Evolutionary conservation across 2,888 invertebrate genomes (phyloP).

Genomic region (Fragum fragum): DNA sequence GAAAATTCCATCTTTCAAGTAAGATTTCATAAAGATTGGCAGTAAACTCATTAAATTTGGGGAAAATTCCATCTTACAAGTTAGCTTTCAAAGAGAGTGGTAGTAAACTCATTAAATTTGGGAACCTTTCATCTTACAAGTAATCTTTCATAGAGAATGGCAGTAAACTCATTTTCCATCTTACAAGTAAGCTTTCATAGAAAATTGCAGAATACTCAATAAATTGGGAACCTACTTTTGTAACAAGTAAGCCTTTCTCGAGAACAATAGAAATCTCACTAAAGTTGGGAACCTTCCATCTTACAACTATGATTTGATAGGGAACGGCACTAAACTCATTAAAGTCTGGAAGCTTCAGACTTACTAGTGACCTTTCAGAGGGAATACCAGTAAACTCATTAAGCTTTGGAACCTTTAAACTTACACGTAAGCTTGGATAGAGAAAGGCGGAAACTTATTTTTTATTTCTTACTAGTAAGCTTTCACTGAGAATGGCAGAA

Average conservation of each 20-base stretch:
- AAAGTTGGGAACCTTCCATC: conserved; percentile 84
- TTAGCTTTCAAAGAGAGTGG: too few species aligned
- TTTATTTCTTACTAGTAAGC: conserved; percentile 55
- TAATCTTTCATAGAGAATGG: conserved; percentile 41
- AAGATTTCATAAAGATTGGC: conserved; percentile 40
- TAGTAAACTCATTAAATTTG: conserved; percentile 86
- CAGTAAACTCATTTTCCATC: conserved; percentile 80
- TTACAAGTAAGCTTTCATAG: conserved; percentile 33
- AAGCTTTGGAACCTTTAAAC: conserved; percentile 85
- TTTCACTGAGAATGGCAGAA: conserved; percentile 49
- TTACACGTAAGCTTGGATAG: conserved; percentile 27
- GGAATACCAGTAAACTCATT: conserved; percentile 77
- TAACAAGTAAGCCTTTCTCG: conserved; percentile 13
- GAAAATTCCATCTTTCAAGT: conserved; percentile 42
- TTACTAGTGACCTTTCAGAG: too few species aligned
- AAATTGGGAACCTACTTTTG: conserved; percentile 84
- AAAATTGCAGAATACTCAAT: conserved; percentile 77
- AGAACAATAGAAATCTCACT: conserved; percentile 77
- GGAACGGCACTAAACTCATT: conserved; percentile 77
- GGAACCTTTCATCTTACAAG: conserved; percentile 70
- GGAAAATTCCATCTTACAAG: conserved; percentile 68
- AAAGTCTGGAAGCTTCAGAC: conserved; percentile 84
- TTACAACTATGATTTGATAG: conserved; percentile 19
- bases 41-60: conserved; percentile 86
- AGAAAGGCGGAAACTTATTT: conserved; percentile 77